These are phyloP conservation scores for Leptinotarsa undecemlineata DNA, from an alignment of 1,140 invertebrate genomes.

Conservation along the genomic window DNA sequence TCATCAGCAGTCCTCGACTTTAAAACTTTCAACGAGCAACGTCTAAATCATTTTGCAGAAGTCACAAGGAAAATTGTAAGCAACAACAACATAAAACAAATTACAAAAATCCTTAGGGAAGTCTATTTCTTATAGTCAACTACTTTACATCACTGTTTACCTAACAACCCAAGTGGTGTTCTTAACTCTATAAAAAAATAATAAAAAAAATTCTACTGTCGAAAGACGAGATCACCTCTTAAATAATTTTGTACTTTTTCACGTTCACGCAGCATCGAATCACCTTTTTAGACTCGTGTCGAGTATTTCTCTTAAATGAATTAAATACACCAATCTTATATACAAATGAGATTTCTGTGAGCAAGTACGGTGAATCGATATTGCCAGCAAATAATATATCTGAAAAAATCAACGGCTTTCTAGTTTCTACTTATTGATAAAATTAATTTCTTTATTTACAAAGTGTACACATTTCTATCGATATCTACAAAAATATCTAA, in stretches of 20 bases:
- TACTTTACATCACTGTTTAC: conserved; percentile 34
- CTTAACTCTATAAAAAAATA: conserved; percentile 37
- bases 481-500: conserved; percentile 37
- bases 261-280: conserved; percentile 37
- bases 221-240: conserved; percentile 50
- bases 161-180: conserved; percentile 35
- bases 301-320: conserved; percentile 26
- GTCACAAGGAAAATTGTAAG: conserved; percentile 23
- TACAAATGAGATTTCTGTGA: conserved; percentile 36
- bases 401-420: conserved; percentile 36
- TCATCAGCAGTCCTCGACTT: neutral
- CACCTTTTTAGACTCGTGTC: conserved; percentile 1
- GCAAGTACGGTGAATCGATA: conserved; percentile 33
- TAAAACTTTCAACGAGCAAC: neutral
- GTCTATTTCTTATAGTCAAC: conserved; percentile 31
- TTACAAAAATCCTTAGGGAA: conserved; percentile 28
- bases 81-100: conserved; percentile 33
- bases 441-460: conserved; percentile 38
- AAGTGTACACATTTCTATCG: conserved; percentile 37
- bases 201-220: conserved; percentile 46
- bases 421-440: conserved; percentile 37
- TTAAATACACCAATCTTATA: conserved; percentile 20
- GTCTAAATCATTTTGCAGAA: conserved; percentile 17
- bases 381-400: conserved; percentile 25
- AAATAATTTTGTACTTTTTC: conserved; percentile 52